These are phyloP conservation scores for Oscheius sp. DNA, from an alignment of 1,140 invertebrate genomes.

Conservation along the genomic window DNA sequence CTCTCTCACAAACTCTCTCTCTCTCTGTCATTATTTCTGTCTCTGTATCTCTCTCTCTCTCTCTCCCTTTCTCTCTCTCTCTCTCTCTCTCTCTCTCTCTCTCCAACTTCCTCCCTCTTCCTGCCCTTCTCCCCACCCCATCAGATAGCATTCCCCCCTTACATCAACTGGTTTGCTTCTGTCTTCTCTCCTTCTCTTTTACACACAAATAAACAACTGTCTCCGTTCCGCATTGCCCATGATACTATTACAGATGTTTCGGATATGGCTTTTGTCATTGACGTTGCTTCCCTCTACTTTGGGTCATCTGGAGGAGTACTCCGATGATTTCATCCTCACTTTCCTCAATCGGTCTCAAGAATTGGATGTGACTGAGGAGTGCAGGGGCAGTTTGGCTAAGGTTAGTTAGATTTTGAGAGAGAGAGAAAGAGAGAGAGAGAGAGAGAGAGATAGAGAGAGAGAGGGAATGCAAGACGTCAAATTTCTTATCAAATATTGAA, in stretches of 20 bases:
- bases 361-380: constrained; percentile 16
- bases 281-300: background rate
- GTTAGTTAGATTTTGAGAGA: constrained; percentile 1
- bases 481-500: constrained; percentile 2
- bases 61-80: constrained; percentile 9
- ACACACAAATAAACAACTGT: background rate
- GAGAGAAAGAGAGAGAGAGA: background rate
- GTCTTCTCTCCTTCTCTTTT: background rate
- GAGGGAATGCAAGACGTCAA: too few relatives aligned
- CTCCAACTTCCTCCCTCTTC: too few relatives aligned
- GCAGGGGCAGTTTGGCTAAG: constrained; percentile 19
- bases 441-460: background rate
- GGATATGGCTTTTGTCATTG: constrained; percentile 23
- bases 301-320: constrained; percentile 21
- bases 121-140: too few relatives aligned
- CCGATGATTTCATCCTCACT: constrained; percentile 19
- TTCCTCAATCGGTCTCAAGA: constrained; percentile 31
- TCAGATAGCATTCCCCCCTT: too few relatives aligned
- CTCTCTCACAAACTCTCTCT: constrained; percentile 9
- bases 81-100: background rate
- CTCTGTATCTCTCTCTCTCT: constrained; percentile 1
- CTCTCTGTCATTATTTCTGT: background rate
- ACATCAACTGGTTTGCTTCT: constrained; percentile 20
- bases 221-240: background rate
- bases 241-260: constrained; percentile 3